Conservation (phyloP, 2,113 vertebrate species). For the Actenoides hombroni region DNA sequence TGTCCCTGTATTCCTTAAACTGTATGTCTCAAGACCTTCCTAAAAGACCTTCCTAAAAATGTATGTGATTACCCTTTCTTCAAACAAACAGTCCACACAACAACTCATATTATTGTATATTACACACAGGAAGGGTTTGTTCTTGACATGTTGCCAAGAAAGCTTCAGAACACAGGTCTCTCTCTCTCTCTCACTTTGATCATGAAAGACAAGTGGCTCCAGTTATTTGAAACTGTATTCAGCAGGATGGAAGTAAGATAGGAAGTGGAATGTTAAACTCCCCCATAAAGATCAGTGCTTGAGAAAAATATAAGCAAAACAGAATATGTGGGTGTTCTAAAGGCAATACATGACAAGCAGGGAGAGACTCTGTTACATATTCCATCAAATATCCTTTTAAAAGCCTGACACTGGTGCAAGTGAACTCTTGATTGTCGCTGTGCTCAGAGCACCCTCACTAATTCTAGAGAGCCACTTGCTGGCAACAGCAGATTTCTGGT, state of each 20-base stretch:
- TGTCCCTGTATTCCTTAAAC: not conserved
- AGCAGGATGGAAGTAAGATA: conserved; percentile 55
- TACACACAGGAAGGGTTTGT: not conserved
- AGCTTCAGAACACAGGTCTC: conserved; percentile 49
- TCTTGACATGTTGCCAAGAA: conserved; percentile 43
- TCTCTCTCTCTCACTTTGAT: conserved; percentile 66
- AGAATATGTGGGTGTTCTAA: conserved; percentile 23
- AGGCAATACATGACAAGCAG: not conserved
- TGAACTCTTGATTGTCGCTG: not conserved
- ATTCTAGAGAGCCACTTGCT: not conserved
- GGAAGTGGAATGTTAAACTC: conserved; percentile 66
- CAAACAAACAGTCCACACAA: not conserved
- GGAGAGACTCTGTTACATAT: not conserved
- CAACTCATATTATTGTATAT: not conserved
- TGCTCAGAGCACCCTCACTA: not conserved
- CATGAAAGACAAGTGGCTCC: conserved; percentile 54
- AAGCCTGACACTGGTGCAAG: not conserved
- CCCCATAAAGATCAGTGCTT: conserved; percentile 52
- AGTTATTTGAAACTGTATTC: conserved; percentile 66
- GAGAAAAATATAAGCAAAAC: conserved; percentile 9
- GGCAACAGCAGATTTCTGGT: not conserved
- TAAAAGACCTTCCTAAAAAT: not conserved
- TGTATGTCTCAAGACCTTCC: not conserved
- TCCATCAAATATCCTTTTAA: conserved; percentile 4
- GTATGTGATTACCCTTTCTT: not conserved